These are phyloP conservation scores for Spodoptera litura DNA, from an alignment of 1,140 invertebrate species.

Conservation along the genomic window DNA sequence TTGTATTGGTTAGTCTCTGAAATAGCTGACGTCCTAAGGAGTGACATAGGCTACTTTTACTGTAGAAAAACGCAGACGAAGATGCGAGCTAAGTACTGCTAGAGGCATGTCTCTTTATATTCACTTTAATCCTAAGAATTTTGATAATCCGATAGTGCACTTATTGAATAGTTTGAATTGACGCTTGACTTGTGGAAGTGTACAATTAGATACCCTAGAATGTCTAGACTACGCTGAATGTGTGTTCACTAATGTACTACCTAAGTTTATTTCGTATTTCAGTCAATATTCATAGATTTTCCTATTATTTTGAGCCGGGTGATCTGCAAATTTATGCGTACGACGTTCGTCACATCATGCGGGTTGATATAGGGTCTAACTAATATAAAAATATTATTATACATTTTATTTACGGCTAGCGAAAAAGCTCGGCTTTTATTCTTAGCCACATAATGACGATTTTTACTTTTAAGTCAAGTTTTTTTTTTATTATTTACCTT, in stretches of 20 bases:
- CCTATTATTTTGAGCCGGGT: background rate
- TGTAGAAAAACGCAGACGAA: too few species aligned
- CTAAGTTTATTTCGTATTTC: slow-evolving; percentile 32
- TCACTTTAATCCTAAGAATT: slow-evolving; percentile 43
- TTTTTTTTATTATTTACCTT: too few species aligned
- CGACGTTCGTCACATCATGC: background rate
- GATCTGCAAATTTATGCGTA: background rate
- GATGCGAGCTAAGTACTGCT: background rate
- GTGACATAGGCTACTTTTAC: too few species aligned
- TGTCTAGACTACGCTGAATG: slow-evolving; percentile 25
- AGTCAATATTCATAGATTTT: slow-evolving; percentile 27
- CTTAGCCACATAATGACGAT: too few species aligned
- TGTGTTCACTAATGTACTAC: slow-evolving; percentile 42
- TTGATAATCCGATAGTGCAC: slow-evolving; percentile 64
- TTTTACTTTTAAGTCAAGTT: too few species aligned
- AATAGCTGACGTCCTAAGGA: too few species aligned
- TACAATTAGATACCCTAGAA: slow-evolving; percentile 40
- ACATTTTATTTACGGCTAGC: too few species aligned
- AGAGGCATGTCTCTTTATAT: slow-evolving; percentile 23
- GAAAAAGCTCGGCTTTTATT: too few species aligned
- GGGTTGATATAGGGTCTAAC: too few species aligned
- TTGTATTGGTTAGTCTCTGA: too few species aligned
- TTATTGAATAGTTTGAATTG: slow-evolving; percentile 60
- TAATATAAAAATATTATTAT: too few species aligned
- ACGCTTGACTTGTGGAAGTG: slow-evolving; percentile 36